These are phyloP conservation scores for Sciurus carolinensis DNA, from an alignment of 2,797 vertebrate genomes.

Conservation along the genomic window DNA sequence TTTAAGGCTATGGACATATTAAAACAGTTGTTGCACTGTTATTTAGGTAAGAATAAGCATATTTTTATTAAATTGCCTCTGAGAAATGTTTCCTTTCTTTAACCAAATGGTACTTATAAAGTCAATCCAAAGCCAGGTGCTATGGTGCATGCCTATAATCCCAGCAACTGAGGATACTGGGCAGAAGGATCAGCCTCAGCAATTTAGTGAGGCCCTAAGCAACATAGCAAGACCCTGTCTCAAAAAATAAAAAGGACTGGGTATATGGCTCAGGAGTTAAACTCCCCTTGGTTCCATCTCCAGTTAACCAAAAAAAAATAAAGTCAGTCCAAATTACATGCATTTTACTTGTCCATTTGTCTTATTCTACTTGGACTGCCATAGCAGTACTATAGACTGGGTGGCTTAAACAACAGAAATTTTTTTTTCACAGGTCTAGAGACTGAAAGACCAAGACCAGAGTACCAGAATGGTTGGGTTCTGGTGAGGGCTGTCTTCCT, in stretches of 20 bases:
- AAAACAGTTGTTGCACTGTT: constrained; percentile 40
- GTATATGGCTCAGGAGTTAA: no score
- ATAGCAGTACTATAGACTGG: not conserved
- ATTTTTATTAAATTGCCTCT: constrained; percentile 51
- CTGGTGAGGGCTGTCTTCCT: not conserved
- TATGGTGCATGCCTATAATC: no score
- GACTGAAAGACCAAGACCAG: not conserved
- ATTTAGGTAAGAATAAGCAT: constrained; percentile 52
- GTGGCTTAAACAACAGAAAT: not conserved
- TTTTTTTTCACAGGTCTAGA: not conserved
- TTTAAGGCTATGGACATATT: constrained; percentile 3
- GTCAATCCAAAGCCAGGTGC: not conserved
- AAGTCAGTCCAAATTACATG: constrained; percentile 1
- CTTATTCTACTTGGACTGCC: not conserved
- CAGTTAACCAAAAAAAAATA: no score
- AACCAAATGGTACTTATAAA: constrained; percentile 51
- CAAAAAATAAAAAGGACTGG: no score
- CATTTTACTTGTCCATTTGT: constrained; percentile 56
- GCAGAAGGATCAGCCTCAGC: no score
- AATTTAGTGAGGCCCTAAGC: no score
- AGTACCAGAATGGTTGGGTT: not conserved
- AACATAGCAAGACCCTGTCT: no score
- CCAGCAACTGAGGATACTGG: no score
- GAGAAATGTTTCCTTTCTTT: constrained; percentile 64
- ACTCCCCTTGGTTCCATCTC: no score